A percentile compares a stretch with the other conserved stretches of the same genome.
These are phyloP conservation scores for Fragum whitleyi DNA, from an alignment of 2,888 invertebrate genomes.

Conservation along the genomic window DNA sequence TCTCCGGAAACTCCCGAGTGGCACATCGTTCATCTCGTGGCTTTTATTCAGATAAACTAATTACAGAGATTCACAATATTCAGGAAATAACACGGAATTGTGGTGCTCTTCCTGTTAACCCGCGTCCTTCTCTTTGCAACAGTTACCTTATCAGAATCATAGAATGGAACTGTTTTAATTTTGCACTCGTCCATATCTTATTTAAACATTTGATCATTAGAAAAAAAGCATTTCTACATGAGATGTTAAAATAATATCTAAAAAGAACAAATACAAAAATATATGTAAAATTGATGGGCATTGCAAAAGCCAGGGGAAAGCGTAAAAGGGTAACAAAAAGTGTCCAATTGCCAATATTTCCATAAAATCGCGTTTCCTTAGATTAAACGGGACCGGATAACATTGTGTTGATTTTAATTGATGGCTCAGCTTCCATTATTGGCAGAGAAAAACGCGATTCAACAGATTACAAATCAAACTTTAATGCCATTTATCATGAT, in stretches of 20 bases:
- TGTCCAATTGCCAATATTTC: conserved; percentile 35
- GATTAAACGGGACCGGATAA: conserved; percentile 37
- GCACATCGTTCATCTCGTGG: conserved; percentile 1
- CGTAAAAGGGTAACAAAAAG: conserved; percentile 25
- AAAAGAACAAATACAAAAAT: too few relatives aligned
- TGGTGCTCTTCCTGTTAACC: neutral
- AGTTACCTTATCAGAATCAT: too few relatives aligned
- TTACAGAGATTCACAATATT: conserved; percentile 21
- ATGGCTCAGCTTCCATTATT: conserved; percentile 20
- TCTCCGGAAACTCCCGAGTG: conserved; percentile 19
- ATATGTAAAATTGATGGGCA: too few relatives aligned
- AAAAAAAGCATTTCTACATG: too few relatives aligned
- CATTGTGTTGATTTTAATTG: conserved; percentile 33
- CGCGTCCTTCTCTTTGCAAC: neutral
- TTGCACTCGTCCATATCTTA: too few relatives aligned
- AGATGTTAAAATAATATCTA: too few relatives aligned
- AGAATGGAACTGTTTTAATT: too few relatives aligned
- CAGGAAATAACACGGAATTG: neutral
- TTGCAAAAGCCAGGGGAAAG: neutral
- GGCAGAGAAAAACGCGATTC: conserved; percentile 22
- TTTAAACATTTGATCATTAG: too few relatives aligned
- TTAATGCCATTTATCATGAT: conserved; percentile 51
- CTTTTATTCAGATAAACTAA: conserved; percentile 20
- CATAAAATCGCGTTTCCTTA: conserved; percentile 35
- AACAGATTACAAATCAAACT: conserved; percentile 43